A percentile compares a stretch with the other conserved stretches of the same genome.
Evolutionary conservation across 2,113 vertebrate genomes (phyloP).

Genomic region (Crotalus horridus): DNA sequence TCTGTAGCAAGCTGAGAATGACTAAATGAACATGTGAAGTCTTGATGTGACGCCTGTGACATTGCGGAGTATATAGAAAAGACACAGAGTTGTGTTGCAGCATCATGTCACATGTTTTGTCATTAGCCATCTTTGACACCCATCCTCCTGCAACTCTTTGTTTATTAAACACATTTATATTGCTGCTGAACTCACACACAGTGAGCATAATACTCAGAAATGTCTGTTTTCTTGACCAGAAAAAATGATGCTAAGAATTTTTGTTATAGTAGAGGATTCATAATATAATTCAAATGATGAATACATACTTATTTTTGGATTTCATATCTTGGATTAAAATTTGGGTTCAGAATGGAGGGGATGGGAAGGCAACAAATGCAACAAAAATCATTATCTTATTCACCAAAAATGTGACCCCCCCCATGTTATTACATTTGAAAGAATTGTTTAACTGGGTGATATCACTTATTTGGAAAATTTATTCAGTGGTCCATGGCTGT

Average conservation of each 20-base stretch:
- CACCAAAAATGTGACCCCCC: not conserved
- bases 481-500: not conserved
- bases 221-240: not conserved
- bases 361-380: not conserved
- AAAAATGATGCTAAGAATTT: not conserved
- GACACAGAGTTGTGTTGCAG: not conserved
- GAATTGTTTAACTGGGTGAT: not conserved
- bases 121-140: not conserved
- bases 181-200: not conserved
- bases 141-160: not conserved
- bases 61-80: not conserved
- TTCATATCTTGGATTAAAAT: not conserved
- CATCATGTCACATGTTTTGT: not conserved
- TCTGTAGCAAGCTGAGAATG: not conserved
- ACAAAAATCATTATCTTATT: not conserved
- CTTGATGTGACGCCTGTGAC: not conserved
- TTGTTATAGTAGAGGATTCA: not conserved
- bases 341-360: not conserved
- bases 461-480: not conserved
- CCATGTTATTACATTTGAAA: not conserved
- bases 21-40: not conserved
- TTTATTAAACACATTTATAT: not conserved
- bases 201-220: not conserved
- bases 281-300: not conserved
- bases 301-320: not conserved